A percentile compares a stretch with the other conserved stretches of the same genome.
These are phyloP conservation scores for Tortrix viridana DNA, from an alignment of 2,888 invertebrate species.

Conservation along the genomic window DNA sequence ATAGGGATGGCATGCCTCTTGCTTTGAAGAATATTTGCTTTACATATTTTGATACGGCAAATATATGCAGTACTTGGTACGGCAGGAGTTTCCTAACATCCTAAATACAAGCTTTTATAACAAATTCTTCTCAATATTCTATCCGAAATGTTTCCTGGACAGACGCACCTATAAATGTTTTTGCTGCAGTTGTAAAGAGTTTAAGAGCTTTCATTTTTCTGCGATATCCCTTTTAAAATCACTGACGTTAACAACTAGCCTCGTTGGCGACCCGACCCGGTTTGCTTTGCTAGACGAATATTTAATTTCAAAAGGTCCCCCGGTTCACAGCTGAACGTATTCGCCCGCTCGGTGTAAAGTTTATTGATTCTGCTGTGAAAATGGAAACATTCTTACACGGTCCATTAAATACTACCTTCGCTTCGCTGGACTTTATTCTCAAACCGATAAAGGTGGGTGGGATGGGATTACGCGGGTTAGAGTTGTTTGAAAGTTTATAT, in stretches of 20 bases:
- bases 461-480: constrained; percentile 4
- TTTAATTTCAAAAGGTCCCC: constrained; percentile 17
- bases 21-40: not conserved
- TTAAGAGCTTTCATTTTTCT: no score
- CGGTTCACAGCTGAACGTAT: constrained; percentile 12
- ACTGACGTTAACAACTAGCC: constrained; percentile 4
- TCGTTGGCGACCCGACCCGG: not conserved
- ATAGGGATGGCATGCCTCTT: not conserved
- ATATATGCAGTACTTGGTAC: no score
- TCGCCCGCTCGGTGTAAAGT: constrained; percentile 7
- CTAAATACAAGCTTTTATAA: no score
- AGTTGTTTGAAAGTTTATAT: constrained; percentile 24
- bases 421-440: constrained; percentile 17
- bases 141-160: no score
- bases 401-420: constrained; percentile 21
- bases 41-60: no score
- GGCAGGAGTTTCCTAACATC: no score
- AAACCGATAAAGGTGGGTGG: constrained; percentile 13
- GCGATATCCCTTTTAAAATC: constrained; percentile 8
- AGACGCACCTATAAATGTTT: not conserved
- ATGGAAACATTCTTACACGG: constrained; percentile 27
- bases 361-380: constrained; percentile 31
- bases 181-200: not conserved
- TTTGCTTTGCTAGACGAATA: constrained; percentile 16
- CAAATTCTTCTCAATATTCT: no score